phyloP scores from a whole-genome alignment of 2,888 invertebrate species.

The Pantelozetes paolii region DNA sequence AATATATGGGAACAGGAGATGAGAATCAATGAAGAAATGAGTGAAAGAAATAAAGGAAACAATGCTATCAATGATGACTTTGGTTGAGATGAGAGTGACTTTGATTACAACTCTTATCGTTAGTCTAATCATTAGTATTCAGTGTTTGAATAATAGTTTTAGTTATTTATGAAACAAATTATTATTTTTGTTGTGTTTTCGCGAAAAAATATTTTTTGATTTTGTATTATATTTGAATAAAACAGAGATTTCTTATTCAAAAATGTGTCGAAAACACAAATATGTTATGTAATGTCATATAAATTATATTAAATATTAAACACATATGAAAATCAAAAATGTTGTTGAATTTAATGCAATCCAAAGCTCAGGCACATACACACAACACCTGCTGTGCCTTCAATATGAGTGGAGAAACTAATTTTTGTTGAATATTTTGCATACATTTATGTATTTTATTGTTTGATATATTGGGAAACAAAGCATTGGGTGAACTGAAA shows the following conservation, averaged over 20 bases:
- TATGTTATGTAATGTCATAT: not conserved
- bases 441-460: not conserved
- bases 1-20: not conserved
- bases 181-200: not conserved
- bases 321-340: not conserved
- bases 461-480: not conserved
- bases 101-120: not conserved
- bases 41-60: not conserved
- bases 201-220: not conserved
- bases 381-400: not conserved
- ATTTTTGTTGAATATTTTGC: not conserved
- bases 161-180: not conserved
- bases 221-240: not conserved
- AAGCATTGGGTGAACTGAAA: not conserved
- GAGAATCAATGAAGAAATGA: not conserved
- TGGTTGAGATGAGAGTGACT: not conserved
- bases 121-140: not conserved
- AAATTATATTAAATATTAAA: not conserved
- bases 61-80: not conserved
- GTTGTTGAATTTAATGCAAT: not conserved
- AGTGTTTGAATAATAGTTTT: too few species aligned
- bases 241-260: not conserved
- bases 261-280: not conserved
- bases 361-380: not conserved
- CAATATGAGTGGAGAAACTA: not conserved